Conservation (phyloP, 2,888 invertebrate species). For the Aspidiotus destructor region DNA sequence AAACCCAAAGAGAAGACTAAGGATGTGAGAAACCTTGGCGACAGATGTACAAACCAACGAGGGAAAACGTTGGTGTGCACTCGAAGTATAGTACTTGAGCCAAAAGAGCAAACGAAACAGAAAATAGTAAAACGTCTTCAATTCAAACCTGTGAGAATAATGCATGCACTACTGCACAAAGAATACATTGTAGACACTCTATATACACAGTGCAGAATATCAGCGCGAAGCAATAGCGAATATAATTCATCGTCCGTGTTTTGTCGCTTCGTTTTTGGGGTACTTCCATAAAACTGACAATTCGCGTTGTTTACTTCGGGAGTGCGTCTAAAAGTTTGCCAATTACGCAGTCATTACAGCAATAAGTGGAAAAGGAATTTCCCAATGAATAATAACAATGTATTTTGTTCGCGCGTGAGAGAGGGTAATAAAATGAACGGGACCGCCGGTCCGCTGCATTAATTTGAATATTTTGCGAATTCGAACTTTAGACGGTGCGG, state of each 20-base stretch:
- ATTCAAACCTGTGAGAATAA: no score
- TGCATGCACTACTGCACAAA: no score
- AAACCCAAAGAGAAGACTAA: background rate
- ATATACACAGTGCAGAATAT: no score
- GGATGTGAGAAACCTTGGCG: background rate
- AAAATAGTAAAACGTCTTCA: background rate
- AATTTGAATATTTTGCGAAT: no score
- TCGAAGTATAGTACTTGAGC: background rate
- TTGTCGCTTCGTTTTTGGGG: background rate
- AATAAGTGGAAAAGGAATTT: constrained; percentile 15
- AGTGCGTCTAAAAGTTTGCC: constrained; percentile 9
- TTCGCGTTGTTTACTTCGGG: constrained; percentile 15
- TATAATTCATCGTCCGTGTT: constrained; percentile 5
- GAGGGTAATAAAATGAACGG: background rate
- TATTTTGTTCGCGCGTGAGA: no score
- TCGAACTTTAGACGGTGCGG: no score
- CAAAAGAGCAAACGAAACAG: background rate
- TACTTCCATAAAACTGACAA: constrained; percentile 11
- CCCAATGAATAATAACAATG: constrained; percentile 15
- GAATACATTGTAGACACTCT: no score
- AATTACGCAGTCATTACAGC: constrained; percentile 12
- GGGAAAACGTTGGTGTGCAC: background rate
- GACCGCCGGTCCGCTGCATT: background rate
- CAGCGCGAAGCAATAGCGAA: background rate
- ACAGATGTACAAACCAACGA: constrained; percentile 4